phyloP scores from a whole-genome alignment of 2,797 vertebrate species.

The Microctenopoma lineatum region DNA sequence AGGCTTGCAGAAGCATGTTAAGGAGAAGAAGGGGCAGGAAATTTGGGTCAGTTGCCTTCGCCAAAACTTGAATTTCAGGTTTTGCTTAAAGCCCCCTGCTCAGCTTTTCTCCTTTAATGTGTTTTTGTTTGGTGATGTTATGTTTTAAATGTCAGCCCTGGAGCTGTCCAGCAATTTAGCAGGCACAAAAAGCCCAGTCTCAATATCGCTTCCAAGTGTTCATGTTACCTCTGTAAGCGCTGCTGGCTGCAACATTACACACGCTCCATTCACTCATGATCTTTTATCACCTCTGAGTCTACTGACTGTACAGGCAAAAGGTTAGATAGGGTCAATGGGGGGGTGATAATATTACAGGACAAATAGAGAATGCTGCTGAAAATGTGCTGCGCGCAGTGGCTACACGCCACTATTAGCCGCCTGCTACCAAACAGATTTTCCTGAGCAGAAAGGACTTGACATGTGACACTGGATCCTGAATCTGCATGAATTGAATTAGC shows the following conservation, averaged over 20 bases:
- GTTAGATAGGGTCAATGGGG: conserved; percentile 66
- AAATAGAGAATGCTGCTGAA: conserved; percentile 32
- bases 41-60: conserved; percentile 85
- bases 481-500: conserved; percentile 65
- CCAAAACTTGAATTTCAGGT: conserved; percentile 86
- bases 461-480: conserved; percentile 60
- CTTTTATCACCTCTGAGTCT: conserved; percentile 67
- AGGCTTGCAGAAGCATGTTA: conserved; percentile 81
- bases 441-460: conserved; percentile 60
- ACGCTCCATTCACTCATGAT: conserved; percentile 67
- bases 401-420: conserved; percentile 42
- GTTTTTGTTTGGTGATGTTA: conserved; percentile 82
- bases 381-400: conserved; percentile 12
- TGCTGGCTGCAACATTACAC: conserved; percentile 78
- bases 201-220: conserved; percentile 79
- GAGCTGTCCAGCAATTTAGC: conserved; percentile 81
- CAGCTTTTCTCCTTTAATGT: conserved; percentile 80
- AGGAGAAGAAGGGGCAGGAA: conserved; percentile 80
- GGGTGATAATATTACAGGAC: conserved; percentile 63
- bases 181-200: conserved; percentile 75
- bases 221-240: conserved; percentile 79
- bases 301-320: conserved; percentile 65
- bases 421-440: conserved; percentile 56
- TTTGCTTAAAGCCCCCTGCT: conserved; percentile 77
- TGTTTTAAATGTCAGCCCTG: conserved; percentile 85